Evolutionary conservation across 2,113 vertebrate species (phyloP).

Genomic region (Chrysemys picta): DNA sequence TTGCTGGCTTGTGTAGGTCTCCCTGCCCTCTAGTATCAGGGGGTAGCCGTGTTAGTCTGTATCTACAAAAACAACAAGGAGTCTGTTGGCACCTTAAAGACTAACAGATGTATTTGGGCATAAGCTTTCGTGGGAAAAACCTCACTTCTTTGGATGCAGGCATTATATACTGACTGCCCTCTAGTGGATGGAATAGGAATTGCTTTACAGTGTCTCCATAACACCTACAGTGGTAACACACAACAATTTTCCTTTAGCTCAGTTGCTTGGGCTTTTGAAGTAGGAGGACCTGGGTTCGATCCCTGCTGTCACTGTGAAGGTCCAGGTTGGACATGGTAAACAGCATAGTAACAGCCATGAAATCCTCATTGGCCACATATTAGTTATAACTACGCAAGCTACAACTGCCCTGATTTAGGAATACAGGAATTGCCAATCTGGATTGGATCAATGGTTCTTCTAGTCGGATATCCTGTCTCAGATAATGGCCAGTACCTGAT

Average conservation of each 20-base stretch:
- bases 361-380: background rate
- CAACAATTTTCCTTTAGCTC: background rate
- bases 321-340: background rate
- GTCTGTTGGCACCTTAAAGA: too few species aligned
- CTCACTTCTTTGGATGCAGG: too few species aligned
- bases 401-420: background rate
- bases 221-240: background rate
- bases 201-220: background rate
- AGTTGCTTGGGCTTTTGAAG: background rate
- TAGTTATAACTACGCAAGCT: background rate
- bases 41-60: too few species aligned
- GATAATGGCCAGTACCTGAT: background rate
- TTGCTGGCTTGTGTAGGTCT: background rate
- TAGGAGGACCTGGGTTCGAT: background rate
- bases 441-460: background rate
- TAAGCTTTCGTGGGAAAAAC: too few species aligned
- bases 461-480: background rate
- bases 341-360: background rate
- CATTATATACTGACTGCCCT: constrained; percentile 6
- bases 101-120: too few species aligned
- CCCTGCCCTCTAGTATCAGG: constrained; percentile 43
- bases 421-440: background rate
- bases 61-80: too few species aligned
- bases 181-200: constrained; percentile 45
- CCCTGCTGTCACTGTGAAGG: background rate